Base-by-base conservation (phyloP, 2,113 vertebrate species). In the Pseudopipra pipra region DNA sequence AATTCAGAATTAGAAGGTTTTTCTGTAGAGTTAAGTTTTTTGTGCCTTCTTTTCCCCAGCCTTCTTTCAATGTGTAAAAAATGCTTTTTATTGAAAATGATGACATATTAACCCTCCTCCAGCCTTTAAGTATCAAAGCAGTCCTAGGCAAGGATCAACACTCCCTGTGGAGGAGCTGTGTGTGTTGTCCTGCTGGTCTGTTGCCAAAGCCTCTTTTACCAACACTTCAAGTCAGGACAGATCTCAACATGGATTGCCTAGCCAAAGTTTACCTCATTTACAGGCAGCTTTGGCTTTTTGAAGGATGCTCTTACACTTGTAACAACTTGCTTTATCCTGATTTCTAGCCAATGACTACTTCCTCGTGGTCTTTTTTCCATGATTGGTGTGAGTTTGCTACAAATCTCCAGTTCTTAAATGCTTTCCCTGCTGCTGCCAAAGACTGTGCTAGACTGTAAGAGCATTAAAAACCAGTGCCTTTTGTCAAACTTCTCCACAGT, bases 361-460 rank as follows among this genome's bases (percentile, higher is more conserved):
- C 86, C 79, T 86, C 55, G 19, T 12, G 46, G 68, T 74, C n/a
- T 77, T 94, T 77, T 88, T 74, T 72, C 68, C 92, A 28, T 71
- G 84, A 94, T 46, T 59, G 33, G 11, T 51, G 21, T 92, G 68
- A 96, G 85, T 77, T 92, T 78, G 70, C 89, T 82, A 66, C 91
- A 95, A 61, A 93, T n/a, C 65, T 93, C 43, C 72, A 90, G 12
- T 74, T 92, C 88, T 58, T 80, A 90, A 92, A 94, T 58, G 90
- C 27, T 80, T 90, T 86, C 43, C 43, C 52, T 83, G 46, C 41
- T 86, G 76, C 85, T 94, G 86, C 72, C 86, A 73, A 78, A 85
- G 79, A 63, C 72, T 55, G 46, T 76, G 92, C 21, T 61, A 86
- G 76, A 43, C 24, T 76, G 6, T 43, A 90, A 88, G 41, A 77